Base-by-base conservation (phyloP, 2,797 vertebrate species). In the Notolepis coatsorum region DNA sequence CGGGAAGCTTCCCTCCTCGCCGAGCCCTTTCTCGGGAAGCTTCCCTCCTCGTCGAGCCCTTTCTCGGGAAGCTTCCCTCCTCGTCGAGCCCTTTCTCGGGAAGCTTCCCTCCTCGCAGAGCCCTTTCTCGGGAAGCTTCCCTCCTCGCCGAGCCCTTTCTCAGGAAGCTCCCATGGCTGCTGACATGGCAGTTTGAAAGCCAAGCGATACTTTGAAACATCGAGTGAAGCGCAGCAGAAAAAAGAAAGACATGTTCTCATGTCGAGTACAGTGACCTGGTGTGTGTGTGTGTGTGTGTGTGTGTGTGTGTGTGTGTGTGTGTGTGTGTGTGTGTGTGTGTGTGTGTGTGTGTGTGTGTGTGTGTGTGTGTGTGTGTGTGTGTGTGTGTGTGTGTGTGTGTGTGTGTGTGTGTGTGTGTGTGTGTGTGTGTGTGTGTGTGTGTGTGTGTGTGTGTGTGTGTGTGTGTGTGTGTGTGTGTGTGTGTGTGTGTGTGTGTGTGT, bases 161-260 rank as follows among this genome's bases (percentile, higher is more conserved):
- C n/a, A n/a, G 73, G 74, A 53, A 68, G 33, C 30, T 46, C 58
- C 42, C 7, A 4, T 3, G n/a, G 3, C 8, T 64, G 79, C 84
- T 85, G 79, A 84, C 39, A 1, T 65, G 68, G 65, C 45, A 25
- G n/a, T 77, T 70, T 57, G 24, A 60, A 39, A 70, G 76, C 86
- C 85, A 77, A 79, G 67, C 84, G 80, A 77, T 86, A 82, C 86
- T 89, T 86, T 48, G 51, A 66, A 80, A 87, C 73, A 77, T 87
- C 80, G 87, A 58, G 37, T 37, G 7, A 21, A 27, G 9, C 18
- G n/a, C n/a, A n/a, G n/a, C n/a, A n/a, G n/a, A n/a, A n/a, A 10
- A 73, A 68, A 46, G 61, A 66, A 64, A 73, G 21, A 5, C n/a
- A 23, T 2, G 45, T 61, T 23, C 2, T 37, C 39, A 59, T 65